Evolutionary conservation across 2,888 invertebrate species (phyloP), one percentile per base, ranked within the genome.

Genomic region (Drosophila ustulata): DNA sequence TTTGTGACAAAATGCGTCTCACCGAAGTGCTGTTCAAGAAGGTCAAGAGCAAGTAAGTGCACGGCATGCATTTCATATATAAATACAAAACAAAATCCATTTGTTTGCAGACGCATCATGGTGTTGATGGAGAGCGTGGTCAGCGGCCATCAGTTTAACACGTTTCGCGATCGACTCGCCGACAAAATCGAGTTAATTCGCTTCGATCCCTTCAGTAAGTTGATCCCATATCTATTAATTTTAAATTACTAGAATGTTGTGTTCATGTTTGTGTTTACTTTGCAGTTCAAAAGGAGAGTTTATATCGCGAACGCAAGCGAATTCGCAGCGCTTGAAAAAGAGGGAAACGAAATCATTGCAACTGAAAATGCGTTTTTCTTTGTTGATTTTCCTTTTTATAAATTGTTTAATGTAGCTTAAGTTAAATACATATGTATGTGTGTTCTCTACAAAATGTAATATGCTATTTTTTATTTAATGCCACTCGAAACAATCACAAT

Each of bases 131-230:
- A 97, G 91, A 97, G 97, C 92, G 93, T 95, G 56, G 96, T 96
- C 2, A 95, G 95, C 82, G 97, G 97, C 0, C 97, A 97, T 87
- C 94, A 94, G 80, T 94, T 94, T 66, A 94, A 94, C 66, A 90
- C 91, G 64, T 93, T 95, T 49, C 93, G 97, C 64, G 96, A 96
- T 83, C 94, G 97, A 78, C 90, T 96, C 50, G 96, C 93, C 1
- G 97, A 97, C 9, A 97, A 97, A 93, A 70, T 96, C 56, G 97
- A 97, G 93, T 72, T 95, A 0, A 93, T 96, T 68, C 91, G 93
- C 58, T 97, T 95, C 82, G 97, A 97, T 93, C 97, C 97, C 0
- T 96, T 93, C 78, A 95, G 97, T 97, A 93, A 95, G 95, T 94
- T 9, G 0, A 0, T 3, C 3, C 2, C 25, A 3, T 1, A 43